Evolutionary conservation across 2,797 vertebrate species (phyloP).

Genomic region (Picus viridis): DNA sequence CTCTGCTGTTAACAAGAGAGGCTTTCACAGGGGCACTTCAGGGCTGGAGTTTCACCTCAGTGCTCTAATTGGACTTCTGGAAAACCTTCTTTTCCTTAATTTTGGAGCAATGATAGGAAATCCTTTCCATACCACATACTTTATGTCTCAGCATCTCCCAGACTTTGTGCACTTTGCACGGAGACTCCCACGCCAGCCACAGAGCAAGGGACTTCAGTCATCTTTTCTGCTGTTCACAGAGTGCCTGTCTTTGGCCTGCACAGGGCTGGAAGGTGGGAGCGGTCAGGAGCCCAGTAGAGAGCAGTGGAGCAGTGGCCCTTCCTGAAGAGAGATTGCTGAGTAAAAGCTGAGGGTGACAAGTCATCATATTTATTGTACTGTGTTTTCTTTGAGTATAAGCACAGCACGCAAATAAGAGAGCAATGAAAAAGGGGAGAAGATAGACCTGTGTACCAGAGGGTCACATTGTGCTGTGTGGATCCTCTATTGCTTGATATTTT

Average conservation of each 20-base stretch:
- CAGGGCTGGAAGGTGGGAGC: neutral
- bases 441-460: neutral
- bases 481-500: neutral
- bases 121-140: neutral
- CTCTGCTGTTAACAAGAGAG: neutral
- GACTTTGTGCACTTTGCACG: rapidly evolving
- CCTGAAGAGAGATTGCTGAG: neutral
- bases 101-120: neutral
- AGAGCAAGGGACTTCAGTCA: neutral
- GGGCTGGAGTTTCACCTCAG: neutral
- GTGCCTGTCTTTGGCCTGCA: neutral
- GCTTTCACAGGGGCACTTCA: neutral
- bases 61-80: neutral
- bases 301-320: neutral
- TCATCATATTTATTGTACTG: neutral
- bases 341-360: neutral
- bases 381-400: neutral
- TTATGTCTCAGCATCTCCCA: neutral
- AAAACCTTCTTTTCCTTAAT: neutral
- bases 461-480: rapidly evolving
- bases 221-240: rapidly evolving
- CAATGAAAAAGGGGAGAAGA: neutral
- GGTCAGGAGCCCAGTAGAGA: neutral
- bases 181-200: neutral
- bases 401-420: rapidly evolving